A percentile compares a stretch with the other conserved stretches of the same genome.
phyloP scores from a whole-genome alignment of 1,140 invertebrate species.

The Elysia chlorotica region DNA sequence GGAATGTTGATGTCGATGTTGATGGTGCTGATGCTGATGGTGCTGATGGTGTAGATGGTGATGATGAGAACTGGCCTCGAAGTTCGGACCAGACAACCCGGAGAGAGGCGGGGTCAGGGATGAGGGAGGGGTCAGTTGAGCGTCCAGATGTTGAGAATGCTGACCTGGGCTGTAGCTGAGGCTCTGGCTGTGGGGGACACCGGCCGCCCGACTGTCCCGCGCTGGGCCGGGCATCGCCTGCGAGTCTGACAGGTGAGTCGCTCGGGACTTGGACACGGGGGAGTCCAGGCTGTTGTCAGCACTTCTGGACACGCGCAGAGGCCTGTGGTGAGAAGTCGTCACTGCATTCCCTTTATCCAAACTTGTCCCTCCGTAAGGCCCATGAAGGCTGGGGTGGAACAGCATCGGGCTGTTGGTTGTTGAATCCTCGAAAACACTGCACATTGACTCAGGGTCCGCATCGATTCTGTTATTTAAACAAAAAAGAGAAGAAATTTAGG shows the following conservation, averaged over 20 bases:
- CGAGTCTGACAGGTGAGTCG: conserved; percentile 11
- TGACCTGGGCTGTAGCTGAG: not conserved
- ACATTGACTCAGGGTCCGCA: conserved; percentile 46
- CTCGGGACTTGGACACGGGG: conserved; percentile 11
- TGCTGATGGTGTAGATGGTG: too few species aligned
- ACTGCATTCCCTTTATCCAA: too few species aligned
- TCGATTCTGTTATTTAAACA: conserved; percentile 48
- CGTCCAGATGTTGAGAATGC: too few species aligned
- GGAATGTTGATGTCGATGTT: too few species aligned
- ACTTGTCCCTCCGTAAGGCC: conserved; percentile 5
- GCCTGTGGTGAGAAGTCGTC: conserved; percentile 30
- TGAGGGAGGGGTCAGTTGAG: too few species aligned
- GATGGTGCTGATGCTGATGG: too few species aligned
- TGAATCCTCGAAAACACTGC: conserved; percentile 43
- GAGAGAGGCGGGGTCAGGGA: too few species aligned
- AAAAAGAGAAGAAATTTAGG: conserved; percentile 6
- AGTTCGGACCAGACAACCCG: too few species aligned
- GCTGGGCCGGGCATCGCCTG: conserved; percentile 1
- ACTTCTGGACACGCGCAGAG: conserved; percentile 35
- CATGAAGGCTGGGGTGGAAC: conserved; percentile 35
- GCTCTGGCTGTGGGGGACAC: conserved; percentile 1
- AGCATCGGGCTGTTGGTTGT: conserved; percentile 35
- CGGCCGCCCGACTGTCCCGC: conserved; percentile 2
- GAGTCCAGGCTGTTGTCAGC: conserved; percentile 27
- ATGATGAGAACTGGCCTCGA: too few species aligned